Conservation (phyloP, 2,888 invertebrate species). For the Anthrax anthrax region DNA sequence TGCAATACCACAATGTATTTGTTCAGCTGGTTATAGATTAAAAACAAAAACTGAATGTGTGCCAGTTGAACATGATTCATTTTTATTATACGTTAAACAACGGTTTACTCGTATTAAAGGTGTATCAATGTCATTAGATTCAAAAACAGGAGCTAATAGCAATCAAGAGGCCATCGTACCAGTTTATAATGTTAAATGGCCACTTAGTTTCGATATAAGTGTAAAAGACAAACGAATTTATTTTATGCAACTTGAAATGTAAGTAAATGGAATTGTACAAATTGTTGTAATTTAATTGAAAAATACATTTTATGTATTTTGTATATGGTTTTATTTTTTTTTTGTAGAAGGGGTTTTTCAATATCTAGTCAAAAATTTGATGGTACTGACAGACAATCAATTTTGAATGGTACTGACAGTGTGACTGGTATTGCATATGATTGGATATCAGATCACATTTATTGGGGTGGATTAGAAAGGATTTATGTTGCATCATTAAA, state of each 20-base stretch:
- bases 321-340: not conserved
- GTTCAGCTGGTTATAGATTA: conserved; percentile 55
- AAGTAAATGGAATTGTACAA: conserved; percentile 11
- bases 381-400: conserved; percentile 41
- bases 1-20: conserved; percentile 50
- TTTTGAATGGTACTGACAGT: conserved; percentile 45
- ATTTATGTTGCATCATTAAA: conserved; percentile 53
- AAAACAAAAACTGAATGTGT: conserved; percentile 45
- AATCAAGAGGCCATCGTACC: conserved; percentile 49
- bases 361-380: conserved; percentile 51
- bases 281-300: too few relatives aligned
- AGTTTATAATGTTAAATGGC: conserved; percentile 48
- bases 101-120: conserved; percentile 58
- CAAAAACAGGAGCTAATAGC: conserved; percentile 12
- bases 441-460: conserved; percentile 68
- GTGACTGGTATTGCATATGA: conserved; percentile 62
- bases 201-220: conserved; percentile 56
- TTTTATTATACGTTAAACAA: conserved; percentile 50
- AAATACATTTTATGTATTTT: not conserved
- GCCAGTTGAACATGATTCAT: conserved; percentile 42
- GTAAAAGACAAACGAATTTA: conserved; percentile 44
- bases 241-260: conserved; percentile 43
- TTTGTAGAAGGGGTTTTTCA: conserved; percentile 34
- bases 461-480: conserved; percentile 60
- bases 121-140: conserved; percentile 24